Evolutionary conservation across 2,888 invertebrate species (phyloP).

Genomic region (Eristalis tenax): DNA sequence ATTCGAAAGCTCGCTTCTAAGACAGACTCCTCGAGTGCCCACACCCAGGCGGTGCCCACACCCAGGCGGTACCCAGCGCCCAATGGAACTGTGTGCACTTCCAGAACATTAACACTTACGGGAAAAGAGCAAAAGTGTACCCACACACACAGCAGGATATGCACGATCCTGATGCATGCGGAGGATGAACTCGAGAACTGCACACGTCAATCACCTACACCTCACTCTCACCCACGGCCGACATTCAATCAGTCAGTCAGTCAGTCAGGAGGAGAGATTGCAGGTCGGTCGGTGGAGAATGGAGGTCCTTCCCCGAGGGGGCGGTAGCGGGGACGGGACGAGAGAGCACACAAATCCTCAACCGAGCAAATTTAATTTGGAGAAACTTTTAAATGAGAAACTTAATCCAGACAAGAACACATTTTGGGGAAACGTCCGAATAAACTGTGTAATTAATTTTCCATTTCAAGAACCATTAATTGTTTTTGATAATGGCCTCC

Average conservation of each 20-base stretch:
- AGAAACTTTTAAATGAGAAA: slow-evolving; percentile 75
- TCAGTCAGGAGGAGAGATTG: slow-evolving; percentile 20
- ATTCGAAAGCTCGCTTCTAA: slow-evolving; percentile 41
- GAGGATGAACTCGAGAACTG: neutral
- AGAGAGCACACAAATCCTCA: slow-evolving; percentile 64
- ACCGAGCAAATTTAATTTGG: slow-evolving; percentile 75
- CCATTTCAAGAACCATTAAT: slow-evolving; percentile 75
- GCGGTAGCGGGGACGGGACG: neutral
- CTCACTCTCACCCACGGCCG: neutral
- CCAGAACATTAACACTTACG: slow-evolving; percentile 48
- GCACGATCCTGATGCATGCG: neutral
- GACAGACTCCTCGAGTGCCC: slow-evolving; percentile 26
- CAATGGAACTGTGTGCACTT: neutral
- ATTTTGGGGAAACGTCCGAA: slow-evolving; percentile 75
- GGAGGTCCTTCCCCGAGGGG: neutral
- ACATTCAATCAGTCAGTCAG: slow-evolving; percentile 4
- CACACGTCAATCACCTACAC: slow-evolving; percentile 33
- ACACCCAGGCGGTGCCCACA: neutral
- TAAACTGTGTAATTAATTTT: slow-evolving; percentile 76
- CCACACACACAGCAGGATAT: slow-evolving; percentile 10
- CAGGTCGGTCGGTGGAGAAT: slow-evolving; percentile 28
- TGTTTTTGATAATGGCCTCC: slow-evolving; percentile 75
- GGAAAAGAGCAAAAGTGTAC: slow-evolving; percentile 58
- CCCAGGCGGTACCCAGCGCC: too few relatives aligned
- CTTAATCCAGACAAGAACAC: slow-evolving; percentile 75